Base-by-base conservation (phyloP, 2,797 vertebrate genomes). In the Mallotus villosus region DNA sequence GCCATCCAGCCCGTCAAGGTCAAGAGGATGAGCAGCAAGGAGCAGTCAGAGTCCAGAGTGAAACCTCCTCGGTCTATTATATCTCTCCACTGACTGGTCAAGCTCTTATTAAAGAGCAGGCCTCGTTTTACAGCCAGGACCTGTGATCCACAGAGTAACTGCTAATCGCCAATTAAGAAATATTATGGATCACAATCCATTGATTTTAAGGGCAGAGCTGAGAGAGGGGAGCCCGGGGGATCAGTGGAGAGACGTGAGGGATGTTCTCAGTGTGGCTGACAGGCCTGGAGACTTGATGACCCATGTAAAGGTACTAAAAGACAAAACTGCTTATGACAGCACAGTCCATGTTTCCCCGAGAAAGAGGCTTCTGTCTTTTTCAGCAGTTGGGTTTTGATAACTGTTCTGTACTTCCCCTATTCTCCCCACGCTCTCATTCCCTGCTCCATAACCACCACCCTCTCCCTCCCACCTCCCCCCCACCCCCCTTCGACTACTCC, bases 141-240 rank as follows among this genome's bases (percentile, higher is more conserved):
- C 91, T 90, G 88, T 90, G 88, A 88, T 87, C 88, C 81, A 78
- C 86, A 78, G 83, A 90, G 85, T 85, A 86, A 83, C 85, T 86
- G 88, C 83, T 92, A 92, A 93, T 93, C 82, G 75, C 85, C 88
- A 85, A 92, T 92, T 92, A 92, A 86, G 82, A 86, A 87, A 90
- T 87, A 87, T 90, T 88, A 91, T 87, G 67, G 86, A 93, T 93
- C 85, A 77, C 83, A 87, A 89, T 89, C 86, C 84, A 91, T 88
- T 85, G 90, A 88, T 87, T 91, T 89, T 82, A 89, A 84, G 84
- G 68, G 76, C 72, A 67, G n/a, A 65, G 80, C 78, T 29, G 64
- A 83, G 76, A 27, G 66, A 63, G 79, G 71, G 59, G n/a, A 70
- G 71, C 79, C 25, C 17, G 6, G 21, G 82, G 83, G 82, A 81